A percentile compares a stretch with the other conserved stretches of the same genome.
Conservation (phyloP, 2,797 vertebrate species). For the Bradypodion pumilum region DNA sequence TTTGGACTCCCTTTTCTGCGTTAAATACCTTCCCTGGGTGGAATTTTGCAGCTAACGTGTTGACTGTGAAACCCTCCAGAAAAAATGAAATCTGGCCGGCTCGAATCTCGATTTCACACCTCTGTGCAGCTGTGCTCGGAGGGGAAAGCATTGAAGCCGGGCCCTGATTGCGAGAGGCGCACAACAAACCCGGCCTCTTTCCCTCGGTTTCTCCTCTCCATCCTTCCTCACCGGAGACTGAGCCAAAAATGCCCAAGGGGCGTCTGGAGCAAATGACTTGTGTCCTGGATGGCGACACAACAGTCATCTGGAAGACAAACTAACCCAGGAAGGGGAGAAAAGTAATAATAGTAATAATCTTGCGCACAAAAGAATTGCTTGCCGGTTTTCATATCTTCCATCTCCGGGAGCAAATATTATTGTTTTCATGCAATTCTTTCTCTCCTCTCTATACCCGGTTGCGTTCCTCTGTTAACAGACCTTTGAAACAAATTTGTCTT, state of each 20-base stretch:
- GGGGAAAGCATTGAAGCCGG: background rate
- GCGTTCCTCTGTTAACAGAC: background rate
- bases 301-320: background rate
- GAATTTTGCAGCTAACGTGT: background rate
- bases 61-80: background rate
- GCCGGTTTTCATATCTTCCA: background rate
- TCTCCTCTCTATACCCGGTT: background rate
- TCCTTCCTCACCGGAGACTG: conserved; percentile 7
- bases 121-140: background rate
- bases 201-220: background rate
- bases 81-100: background rate
- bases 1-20: background rate
- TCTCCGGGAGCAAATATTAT: background rate
- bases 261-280: background rate
- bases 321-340: background rate
- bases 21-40: too few relatives aligned
- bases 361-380: background rate
- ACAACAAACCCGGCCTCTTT: background rate
- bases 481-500: background rate
- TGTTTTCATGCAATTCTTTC: background rate
- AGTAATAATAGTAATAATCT: too few relatives aligned
- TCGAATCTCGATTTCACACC: conserved; percentile 20
- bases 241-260: background rate
- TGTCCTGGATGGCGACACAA: background rate
- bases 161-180: background rate